Base-by-base conservation (phyloP, 2,797 vertebrate genomes). In the Paedocypris micromegethes region DNA sequence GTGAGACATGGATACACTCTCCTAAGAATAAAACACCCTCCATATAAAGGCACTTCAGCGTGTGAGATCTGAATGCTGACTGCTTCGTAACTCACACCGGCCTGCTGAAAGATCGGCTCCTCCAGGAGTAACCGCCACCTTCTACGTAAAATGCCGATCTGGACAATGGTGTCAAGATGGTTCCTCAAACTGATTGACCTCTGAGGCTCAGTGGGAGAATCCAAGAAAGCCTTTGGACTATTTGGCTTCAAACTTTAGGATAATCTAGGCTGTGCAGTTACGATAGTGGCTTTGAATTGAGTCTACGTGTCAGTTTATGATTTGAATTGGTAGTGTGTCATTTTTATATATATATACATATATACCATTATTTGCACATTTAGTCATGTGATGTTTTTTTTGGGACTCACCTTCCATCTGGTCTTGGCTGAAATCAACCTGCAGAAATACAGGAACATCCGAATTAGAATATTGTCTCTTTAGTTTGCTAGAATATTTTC, bases 1-100 rank as follows among this genome's bases (percentile, higher is more conserved):
- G 68, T 7, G 63, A 45, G 70, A 85, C 88, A 90, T 87, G 80
- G 86, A 90, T 81, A 89, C 9, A 9, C 81, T 79, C 86, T 85
- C 87, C 86, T 78, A 82, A 87, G 85, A 89, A 90, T 87, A 87
- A 83, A 86, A 86, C 85, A 78, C 78, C 83, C 37, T 85, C 86
- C 90, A 82, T 89, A 88, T 86, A 90, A 90, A 90, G 89, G 78
- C 86, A 89, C 74, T 74, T 64, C 75, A 23, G 23, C 70, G 73
- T 78, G 80, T 70, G 75, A 84, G 73, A 75, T 60, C 81, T 79
- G 82, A 88, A 83, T 87, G 89, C 88, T 91, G 90, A 91, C 84
- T 73, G 66, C 72, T 43, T 80, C 5, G 70, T 84, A 87, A 86
- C 77, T 65, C 74, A 80, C 77, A 85, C 78, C 9, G 0, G 54